Conservation (phyloP, 2,888 invertebrate genomes). For the Apodemia zela region DNA sequence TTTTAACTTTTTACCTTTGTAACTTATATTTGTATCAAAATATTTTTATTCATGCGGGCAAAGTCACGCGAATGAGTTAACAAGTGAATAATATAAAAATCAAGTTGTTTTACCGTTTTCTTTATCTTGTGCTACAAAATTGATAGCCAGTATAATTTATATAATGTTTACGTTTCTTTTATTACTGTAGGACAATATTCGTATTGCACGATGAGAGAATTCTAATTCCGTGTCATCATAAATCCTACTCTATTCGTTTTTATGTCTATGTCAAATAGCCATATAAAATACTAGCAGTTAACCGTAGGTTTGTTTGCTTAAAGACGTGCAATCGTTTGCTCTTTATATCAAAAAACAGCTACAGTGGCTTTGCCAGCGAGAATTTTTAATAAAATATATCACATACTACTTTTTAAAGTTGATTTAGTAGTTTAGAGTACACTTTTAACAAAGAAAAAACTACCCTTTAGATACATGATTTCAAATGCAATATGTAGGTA, state of each 20-base stretch:
- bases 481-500: too few relatives aligned
- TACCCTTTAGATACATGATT: too few relatives aligned
- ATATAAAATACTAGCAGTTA: not conserved
- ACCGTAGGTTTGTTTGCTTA: not conserved
- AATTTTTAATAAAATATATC: too few relatives aligned
- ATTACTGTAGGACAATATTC: slow-evolving; percentile 47
- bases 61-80: too few relatives aligned
- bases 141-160: slow-evolving; percentile 49
- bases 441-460: too few relatives aligned
- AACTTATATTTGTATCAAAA: too few relatives aligned
- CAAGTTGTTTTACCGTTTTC: not conserved
- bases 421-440: not conserved
- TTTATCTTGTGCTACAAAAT: slow-evolving; percentile 17
- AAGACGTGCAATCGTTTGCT: too few relatives aligned
- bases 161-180: slow-evolving; percentile 48
- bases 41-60: too few relatives aligned
- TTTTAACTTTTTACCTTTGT: too few relatives aligned
- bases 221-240: slow-evolving; percentile 61
- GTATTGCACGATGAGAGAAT: slow-evolving; percentile 48
- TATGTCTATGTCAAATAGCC: slow-evolving; percentile 25
- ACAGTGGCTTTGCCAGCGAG: too few relatives aligned
- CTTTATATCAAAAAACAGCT: too few relatives aligned
- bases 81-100: not conserved
- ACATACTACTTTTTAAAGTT: slow-evolving; percentile 18
- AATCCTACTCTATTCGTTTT: slow-evolving; percentile 36